Conservation (phyloP, 2,113 vertebrate genomes). For the Brachionichthys hirsutus region DNA sequence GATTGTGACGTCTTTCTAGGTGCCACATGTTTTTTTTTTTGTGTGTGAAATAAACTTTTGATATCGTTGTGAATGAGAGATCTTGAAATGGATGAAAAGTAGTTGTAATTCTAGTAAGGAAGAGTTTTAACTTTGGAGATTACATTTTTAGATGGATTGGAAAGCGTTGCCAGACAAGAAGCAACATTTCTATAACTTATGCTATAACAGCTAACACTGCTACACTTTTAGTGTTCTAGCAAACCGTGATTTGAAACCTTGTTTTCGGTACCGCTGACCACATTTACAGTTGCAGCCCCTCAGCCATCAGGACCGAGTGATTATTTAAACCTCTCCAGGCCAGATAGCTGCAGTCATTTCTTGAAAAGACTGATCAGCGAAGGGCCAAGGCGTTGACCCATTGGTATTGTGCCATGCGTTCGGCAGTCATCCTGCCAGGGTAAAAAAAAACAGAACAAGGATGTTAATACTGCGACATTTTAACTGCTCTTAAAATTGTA, state of each 20-base stretch:
- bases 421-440: slow-evolving; percentile 31
- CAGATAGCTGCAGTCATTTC: slow-evolving; percentile 49
- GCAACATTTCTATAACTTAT: no score
- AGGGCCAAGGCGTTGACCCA: slow-evolving; percentile 48
- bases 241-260: no score
- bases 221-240: no score
- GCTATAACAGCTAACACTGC: no score
- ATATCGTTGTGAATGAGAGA: background rate
- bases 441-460: slow-evolving; percentile 14
- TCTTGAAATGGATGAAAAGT: slow-evolving; percentile 4
- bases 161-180: no score
- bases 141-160: background rate
- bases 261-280: slow-evolving; percentile 43
- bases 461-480: slow-evolving; percentile 14
- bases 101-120: slow-evolving; percentile 1
- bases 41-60: slow-evolving; percentile 11
- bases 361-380: slow-evolving; percentile 62
- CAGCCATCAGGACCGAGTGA: slow-evolving; percentile 48
- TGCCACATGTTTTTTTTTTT: background rate
- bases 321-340: slow-evolving; percentile 59
- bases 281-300: slow-evolving; percentile 44
- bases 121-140: background rate
- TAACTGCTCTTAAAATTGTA: slow-evolving; percentile 9
- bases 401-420: no score
- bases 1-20: no score